A percentile compares a stretch with the other conserved stretches of the same genome.
These are phyloP conservation scores for Nomada goodeniana DNA, from an alignment of 2,888 invertebrate species.

Conservation along the genomic window DNA sequence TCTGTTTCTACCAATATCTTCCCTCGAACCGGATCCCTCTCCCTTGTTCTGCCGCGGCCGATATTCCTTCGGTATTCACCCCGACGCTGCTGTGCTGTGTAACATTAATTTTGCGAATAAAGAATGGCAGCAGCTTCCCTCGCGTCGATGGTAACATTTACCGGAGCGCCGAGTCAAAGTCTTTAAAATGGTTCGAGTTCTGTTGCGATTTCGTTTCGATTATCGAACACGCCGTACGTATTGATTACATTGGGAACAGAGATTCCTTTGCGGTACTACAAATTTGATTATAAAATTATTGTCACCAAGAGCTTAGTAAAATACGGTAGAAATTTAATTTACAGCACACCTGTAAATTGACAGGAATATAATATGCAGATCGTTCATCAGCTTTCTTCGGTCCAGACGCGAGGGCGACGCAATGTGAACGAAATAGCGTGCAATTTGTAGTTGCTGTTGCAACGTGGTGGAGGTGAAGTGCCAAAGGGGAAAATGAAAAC, in stretches of 20 bases:
- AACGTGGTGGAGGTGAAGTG: conserved; percentile 10
- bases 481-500: conserved; percentile 35
- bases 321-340: too few relatives aligned
- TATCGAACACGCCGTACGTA: too few relatives aligned
- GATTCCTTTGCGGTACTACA: too few relatives aligned
- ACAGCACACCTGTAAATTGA: conserved; percentile 21
- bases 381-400: conserved; percentile 31
- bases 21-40: conserved; percentile 9
- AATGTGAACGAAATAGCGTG: conserved; percentile 68
- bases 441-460: conserved; percentile 72
- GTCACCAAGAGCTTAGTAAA: too few relatives aligned
- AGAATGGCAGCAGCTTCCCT: not conserved
- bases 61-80: conserved; percentile 38
- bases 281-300: too few relatives aligned
- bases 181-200: not conserved
- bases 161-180: not conserved
- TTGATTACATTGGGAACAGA: too few relatives aligned
- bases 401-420: conserved; percentile 40
- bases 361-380: conserved; percentile 25
- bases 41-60: conserved; percentile 23
- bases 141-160: not conserved
- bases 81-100: conserved; percentile 10
- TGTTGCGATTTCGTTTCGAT: not conserved
- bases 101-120: conserved; percentile 48
- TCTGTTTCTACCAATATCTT: conserved; percentile 60